A percentile compares a stretch with the other conserved stretches of the same genome.
Evolutionary conservation across 1,140 invertebrate genomes (phyloP).

Genomic region (Drosophila pruinosa): DNA sequence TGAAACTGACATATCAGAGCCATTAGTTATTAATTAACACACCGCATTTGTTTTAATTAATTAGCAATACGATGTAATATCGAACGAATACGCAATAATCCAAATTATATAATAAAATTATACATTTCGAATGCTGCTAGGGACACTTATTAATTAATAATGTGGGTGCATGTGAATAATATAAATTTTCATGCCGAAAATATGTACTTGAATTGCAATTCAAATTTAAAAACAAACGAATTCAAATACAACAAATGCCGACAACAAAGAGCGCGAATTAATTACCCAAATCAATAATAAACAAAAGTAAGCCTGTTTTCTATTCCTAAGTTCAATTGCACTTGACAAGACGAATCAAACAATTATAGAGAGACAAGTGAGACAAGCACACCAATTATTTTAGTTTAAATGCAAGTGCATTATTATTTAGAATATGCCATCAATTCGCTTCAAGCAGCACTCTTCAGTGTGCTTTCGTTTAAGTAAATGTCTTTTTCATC

Average conservation of each 20-base stretch:
- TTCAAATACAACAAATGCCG: not conserved
- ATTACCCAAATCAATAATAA: not conserved
- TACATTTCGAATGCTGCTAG: conserved; percentile 17
- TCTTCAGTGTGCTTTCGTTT: conserved; percentile 33
- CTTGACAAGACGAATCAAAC: not conserved
- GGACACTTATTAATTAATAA: conserved; percentile 34
- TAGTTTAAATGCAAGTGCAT: not conserved
- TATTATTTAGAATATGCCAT: conserved; percentile 2
- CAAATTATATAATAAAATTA: conserved; percentile 26
- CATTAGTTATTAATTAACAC: conserved; percentile 68
- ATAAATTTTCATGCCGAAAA: not conserved
- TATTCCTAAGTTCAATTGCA: not conserved
- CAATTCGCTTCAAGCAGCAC: not conserved
- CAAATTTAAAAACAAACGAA: not conserved
- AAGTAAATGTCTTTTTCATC: conserved; percentile 68
- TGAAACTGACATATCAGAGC: conserved; percentile 46
- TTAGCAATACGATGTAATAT: conserved; percentile 14
- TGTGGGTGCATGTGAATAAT: not conserved
- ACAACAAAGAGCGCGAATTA: not conserved
- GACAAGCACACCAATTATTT: not conserved
- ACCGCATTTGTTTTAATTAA: conserved; percentile 53
- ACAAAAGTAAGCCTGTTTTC: not conserved
- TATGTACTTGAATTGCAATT: not conserved
- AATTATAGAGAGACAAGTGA: not conserved
- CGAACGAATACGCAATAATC: conserved; percentile 17